Evolutionary conservation across 2,113 vertebrate genomes (phyloP).

Genomic region (Notiomystis cincta): DNA sequence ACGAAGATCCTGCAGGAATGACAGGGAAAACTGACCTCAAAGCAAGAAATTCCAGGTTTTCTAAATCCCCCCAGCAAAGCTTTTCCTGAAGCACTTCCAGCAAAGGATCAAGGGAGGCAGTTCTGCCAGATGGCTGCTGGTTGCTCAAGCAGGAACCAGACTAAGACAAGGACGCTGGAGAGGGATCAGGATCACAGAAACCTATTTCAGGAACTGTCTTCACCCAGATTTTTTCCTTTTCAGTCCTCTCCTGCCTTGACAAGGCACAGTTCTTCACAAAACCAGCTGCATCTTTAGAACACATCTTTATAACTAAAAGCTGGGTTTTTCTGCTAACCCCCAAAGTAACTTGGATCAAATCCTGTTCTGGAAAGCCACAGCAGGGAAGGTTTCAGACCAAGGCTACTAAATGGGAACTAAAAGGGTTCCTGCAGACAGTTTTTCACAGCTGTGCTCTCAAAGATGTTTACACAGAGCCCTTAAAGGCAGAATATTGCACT

Average conservation of each 20-base stretch:
- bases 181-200: conserved; percentile 37
- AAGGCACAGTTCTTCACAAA: neutral
- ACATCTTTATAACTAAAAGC: neutral
- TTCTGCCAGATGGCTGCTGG: conserved; percentile 42
- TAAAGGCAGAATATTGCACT: neutral
- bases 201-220: conserved; percentile 45
- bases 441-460: neutral
- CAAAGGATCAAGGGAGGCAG: conserved; percentile 6
- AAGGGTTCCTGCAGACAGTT: neutral
- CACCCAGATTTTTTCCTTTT: neutral
- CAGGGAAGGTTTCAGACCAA: neutral
- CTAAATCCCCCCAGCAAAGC: neutral
- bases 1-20: neutral
- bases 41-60: neutral
- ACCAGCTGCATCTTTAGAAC: neutral
- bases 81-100: conserved; percentile 36
- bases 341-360: neutral
- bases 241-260: neutral
- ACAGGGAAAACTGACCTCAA: neutral
- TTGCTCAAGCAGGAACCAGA: conserved; percentile 1
- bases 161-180: neutral
- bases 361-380: neutral
- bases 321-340: neutral
- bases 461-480: neutral
- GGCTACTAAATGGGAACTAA: neutral